phyloP scores from a whole-genome alignment of 2,888 invertebrate genomes.

The Sisyra terminalis region DNA sequence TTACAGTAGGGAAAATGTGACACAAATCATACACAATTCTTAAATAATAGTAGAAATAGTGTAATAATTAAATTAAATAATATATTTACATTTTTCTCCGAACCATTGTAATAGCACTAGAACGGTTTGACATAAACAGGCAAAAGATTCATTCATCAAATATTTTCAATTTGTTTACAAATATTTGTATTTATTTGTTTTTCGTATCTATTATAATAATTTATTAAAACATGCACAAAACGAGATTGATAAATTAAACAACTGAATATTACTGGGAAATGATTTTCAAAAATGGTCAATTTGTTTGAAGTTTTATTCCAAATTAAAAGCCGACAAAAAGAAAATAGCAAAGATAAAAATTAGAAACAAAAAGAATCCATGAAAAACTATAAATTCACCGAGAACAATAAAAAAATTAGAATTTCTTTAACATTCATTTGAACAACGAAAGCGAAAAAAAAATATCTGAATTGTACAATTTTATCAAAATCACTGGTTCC shows the following conservation, averaged over 20 bases:
- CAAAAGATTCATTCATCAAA: no score
- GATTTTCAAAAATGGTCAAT: neutral
- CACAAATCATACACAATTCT: no score
- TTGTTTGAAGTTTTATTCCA: neutral
- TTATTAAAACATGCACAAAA: constrained; percentile 4
- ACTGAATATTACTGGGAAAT: constrained; percentile 1
- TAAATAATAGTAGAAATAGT: neutral
- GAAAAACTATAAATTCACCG: no score
- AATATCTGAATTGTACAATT: no score
- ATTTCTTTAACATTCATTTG: no score
- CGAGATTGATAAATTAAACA: constrained; percentile 2
- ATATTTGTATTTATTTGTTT: constrained; percentile 3
- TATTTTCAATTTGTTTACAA: constrained; percentile 3
- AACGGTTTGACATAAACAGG: neutral
- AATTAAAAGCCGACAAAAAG: neutral
- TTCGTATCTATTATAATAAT: constrained; percentile 2
- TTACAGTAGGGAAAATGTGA: no score
- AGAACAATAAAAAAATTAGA: no score
- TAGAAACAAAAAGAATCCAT: neutral
- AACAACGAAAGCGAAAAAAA: no score
- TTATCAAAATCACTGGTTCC: no score
- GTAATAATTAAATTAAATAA: neutral
- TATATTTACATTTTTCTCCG: constrained; percentile 7
- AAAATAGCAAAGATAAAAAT: neutral
- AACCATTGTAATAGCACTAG: constrained; percentile 1